Evolutionary conservation across 2,888 invertebrate species (phyloP).

Genomic region (Microchrysa polita): DNA sequence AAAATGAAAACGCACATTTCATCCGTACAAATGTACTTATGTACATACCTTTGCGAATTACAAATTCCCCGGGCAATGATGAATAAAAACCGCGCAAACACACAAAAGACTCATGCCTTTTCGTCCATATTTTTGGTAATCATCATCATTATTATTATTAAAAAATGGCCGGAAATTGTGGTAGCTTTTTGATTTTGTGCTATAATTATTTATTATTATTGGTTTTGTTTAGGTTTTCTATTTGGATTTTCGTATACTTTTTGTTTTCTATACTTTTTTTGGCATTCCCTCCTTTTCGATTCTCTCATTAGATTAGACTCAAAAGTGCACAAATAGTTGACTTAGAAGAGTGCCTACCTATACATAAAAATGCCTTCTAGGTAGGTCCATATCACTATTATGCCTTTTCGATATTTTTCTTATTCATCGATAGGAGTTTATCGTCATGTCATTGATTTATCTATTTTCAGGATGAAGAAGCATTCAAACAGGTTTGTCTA

Average conservation of each 20-base stretch:
- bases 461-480: too few relatives aligned
- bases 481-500: not conserved
- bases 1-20: not conserved
- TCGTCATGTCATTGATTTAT: too few relatives aligned
- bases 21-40: not conserved
- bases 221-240: conserved; percentile 32
- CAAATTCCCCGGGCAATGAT: not conserved
- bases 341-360: too few relatives aligned
- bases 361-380: too few relatives aligned
- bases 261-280: not conserved
- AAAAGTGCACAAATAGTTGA: too few relatives aligned
- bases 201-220: too few relatives aligned
- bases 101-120: too few relatives aligned
- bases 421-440: too few relatives aligned
- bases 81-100: not conserved
- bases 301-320: not conserved
- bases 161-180: conserved; percentile 38
- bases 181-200: conserved; percentile 38
- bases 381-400: too few relatives aligned
- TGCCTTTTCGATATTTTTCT: too few relatives aligned
- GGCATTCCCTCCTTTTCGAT: not conserved
- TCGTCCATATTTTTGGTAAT: conserved; percentile 16
- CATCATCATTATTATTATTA: conserved; percentile 28
- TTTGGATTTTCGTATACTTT: not conserved
- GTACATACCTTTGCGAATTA: too few relatives aligned